Conservation (phyloP, 2,113 vertebrate species). For the Sialia sialis region DNA sequence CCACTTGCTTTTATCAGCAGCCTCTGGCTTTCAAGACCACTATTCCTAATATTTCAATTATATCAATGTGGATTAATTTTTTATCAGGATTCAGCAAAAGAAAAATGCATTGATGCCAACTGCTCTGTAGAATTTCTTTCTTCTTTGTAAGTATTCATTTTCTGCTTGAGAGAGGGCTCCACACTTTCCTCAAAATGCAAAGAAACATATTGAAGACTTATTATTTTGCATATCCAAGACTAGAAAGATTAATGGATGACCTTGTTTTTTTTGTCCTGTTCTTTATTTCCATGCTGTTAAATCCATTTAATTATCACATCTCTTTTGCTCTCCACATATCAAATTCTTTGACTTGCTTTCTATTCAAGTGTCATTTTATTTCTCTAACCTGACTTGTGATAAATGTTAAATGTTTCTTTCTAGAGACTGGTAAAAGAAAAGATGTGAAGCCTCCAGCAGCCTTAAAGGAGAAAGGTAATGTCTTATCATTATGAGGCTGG, state of each 20-base stretch:
- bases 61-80: background rate
- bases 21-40: background rate
- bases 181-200: background rate
- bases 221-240: background rate
- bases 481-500: background rate
- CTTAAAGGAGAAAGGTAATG: constrained; percentile 70
- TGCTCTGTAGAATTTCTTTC: background rate
- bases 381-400: constrained; percentile 19
- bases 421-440: constrained; percentile 64
- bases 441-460: constrained; percentile 51
- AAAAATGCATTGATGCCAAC: background rate
- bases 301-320: background rate
- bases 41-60: background rate
- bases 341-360: background rate
- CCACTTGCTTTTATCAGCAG: background rate
- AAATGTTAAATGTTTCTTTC: constrained; percentile 60
- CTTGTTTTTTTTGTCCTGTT: background rate
- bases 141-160: background rate
- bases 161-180: background rate
- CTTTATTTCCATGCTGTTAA: background rate
- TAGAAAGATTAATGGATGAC: background rate
- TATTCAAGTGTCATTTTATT: background rate
- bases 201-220: background rate
- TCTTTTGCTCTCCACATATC: background rate
- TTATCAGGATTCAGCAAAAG: background rate